A percentile compares a stretch with the other conserved stretches of the same genome.
These are phyloP conservation scores for Diabrotica balteata DNA, from an alignment of 2,888 invertebrate species.

Conservation along the genomic window DNA sequence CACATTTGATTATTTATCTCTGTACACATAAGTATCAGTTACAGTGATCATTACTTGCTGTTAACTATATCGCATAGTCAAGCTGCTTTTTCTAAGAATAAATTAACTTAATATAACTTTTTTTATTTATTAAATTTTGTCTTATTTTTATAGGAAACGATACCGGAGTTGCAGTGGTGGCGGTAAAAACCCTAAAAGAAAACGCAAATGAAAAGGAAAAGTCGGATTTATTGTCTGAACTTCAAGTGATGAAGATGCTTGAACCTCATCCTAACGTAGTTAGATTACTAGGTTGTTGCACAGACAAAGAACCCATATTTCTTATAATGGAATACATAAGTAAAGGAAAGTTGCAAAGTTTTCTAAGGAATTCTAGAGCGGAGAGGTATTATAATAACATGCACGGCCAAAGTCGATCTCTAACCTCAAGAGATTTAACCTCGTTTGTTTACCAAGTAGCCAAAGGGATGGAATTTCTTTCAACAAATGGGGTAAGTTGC, in stretches of 20 bases:
- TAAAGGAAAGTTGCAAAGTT: constrained; percentile 88
- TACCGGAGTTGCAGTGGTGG: constrained; percentile 78
- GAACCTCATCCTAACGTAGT: constrained; percentile 92
- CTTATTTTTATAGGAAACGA: constrained; percentile 51
- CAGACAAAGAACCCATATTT: constrained; percentile 88
- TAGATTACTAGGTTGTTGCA: constrained; percentile 85
- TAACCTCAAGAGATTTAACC: constrained; percentile 87
- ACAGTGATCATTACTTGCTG: too few species aligned
- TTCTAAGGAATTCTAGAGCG: constrained; percentile 83
- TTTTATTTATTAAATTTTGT: too few species aligned
- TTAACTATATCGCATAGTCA: too few species aligned
- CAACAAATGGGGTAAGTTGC: constrained; percentile 78
- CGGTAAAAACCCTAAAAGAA: constrained; percentile 94
- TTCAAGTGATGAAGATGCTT: constrained; percentile 90
- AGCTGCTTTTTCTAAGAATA: too few species aligned
- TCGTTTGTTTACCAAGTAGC: constrained; percentile 92
- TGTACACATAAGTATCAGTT: too few species aligned
- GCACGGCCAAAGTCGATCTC: constrained; percentile 76
- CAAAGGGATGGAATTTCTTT: constrained; percentile 86
- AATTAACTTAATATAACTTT: too few species aligned
- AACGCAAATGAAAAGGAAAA: constrained; percentile 88
- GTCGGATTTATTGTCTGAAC: constrained; percentile 84
- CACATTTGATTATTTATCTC: too few species aligned
- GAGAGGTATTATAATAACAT: constrained; percentile 83
- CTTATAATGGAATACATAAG: constrained; percentile 92